Evolutionary conservation across 2,113 vertebrate genomes (phyloP), one percentile per base, ranked within the genome.

Genomic region (Gnathonemus echidnorhynchus): DNA sequence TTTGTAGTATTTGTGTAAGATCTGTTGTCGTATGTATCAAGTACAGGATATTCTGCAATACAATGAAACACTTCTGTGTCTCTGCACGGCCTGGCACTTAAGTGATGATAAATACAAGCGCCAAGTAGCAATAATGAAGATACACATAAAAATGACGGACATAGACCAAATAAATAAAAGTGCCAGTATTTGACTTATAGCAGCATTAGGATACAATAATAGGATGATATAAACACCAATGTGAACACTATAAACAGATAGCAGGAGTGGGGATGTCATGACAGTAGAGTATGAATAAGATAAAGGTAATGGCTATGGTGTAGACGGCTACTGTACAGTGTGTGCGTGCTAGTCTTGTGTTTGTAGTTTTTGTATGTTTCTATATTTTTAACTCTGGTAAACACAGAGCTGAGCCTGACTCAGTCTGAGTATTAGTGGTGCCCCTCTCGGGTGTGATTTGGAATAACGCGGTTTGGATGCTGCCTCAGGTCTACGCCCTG

Each of bases 401-500:
- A 31, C 62, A 13, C 19, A 7, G n/a, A 70, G 58, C 58, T n/a
- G 5, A 27, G 24, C 24, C 58, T n/a, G 24, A 1, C 2, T 66
- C 70, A 77, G 70, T 15, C 31, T 77, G 70, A 15, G 5, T 39
- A n/a, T 19, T 39, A 77, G 70, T 5, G 11, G 70, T 31, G 24
- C 27, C 66, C 62, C 8, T 10, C 0, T 13, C 35, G 4, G 31
- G 31, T 35, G 11, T 74, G n/a, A 85, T 48, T 5, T 45, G 8
- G 8, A 85, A 10, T 85, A 8, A n/a, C 19, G 21, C 1, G 9
- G 3, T 24, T 3, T n/a, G 83, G 21, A 11, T 53, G 53, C 39
- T 77, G 0, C 93, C 77, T 35, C 94, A 98, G 98, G 93, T 98
- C 98, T 11, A 97, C 97, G 0, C 98, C 98, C 0, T 98, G 98